Evolutionary conservation across 2,888 invertebrate genomes (phyloP).

Genomic region (Drosophila borborema): DNA sequence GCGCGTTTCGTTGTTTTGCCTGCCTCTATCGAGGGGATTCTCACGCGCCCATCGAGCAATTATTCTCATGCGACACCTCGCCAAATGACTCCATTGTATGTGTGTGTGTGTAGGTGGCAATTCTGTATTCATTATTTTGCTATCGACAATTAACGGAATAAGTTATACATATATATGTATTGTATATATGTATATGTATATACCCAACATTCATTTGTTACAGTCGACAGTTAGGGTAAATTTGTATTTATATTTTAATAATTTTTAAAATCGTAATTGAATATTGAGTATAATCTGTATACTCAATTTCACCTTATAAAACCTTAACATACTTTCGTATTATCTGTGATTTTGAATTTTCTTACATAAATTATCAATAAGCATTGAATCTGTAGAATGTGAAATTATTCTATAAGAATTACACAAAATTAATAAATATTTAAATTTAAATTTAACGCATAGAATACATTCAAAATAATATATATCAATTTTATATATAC

Average conservation of each 20-base stretch:
- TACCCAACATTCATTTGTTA: constrained; percentile 3
- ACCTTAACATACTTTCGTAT: not conserved
- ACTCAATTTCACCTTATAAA: not conserved
- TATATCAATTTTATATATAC: not conserved
- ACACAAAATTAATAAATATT: no score
- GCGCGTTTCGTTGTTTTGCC: constrained; percentile 9
- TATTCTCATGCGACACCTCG: constrained; percentile 63
- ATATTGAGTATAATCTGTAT: constrained; percentile 1
- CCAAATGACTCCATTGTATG: constrained; percentile 25
- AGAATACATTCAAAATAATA: not conserved
- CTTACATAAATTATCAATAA: not conserved
- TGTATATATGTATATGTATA: not conserved
- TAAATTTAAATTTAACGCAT: no score
- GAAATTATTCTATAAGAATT: not conserved
- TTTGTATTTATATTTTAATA: not conserved
- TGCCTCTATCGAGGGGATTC: constrained; percentile 4
- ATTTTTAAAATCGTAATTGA: not conserved
- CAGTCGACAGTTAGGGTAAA: constrained; percentile 14
- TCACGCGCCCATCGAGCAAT: constrained; percentile 31
- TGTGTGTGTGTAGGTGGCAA: not conserved
- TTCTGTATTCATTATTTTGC: constrained; percentile 17
- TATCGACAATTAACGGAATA: constrained; percentile 13
- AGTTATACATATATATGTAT: not conserved
- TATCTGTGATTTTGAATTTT: not conserved
- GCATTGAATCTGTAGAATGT: not conserved